phyloP scores from a whole-genome alignment of 2,888 invertebrate species.

The Ellobium chinense region DNA sequence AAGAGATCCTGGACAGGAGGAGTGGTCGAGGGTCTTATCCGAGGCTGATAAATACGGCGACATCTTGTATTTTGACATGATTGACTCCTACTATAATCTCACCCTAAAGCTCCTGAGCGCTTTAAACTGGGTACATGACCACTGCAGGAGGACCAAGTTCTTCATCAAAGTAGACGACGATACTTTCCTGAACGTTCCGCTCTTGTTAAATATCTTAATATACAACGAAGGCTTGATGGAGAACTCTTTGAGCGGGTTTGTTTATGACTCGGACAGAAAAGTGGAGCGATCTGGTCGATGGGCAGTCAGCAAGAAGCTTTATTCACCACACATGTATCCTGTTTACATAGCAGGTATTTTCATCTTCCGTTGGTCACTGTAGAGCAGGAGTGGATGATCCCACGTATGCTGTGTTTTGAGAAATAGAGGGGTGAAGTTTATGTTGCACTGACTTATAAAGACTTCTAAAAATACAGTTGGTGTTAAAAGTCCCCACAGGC shows the following conservation, averaged over 20 bases:
- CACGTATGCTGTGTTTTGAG: too few species aligned
- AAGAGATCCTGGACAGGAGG: not conserved
- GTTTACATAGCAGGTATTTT: constrained; percentile 23
- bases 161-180: constrained; percentile 39
- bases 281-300: not conserved
- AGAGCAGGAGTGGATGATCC: too few species aligned
- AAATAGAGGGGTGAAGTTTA: too few species aligned
- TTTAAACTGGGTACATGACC: not conserved
- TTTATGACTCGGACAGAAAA: not conserved
- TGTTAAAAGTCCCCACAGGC: too few species aligned
- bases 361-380: too few species aligned
- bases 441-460: too few species aligned
- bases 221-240: not conserved
- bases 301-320: constrained; percentile 3
- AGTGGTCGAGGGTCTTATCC: not conserved
- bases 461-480: too few species aligned
- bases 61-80: constrained; percentile 30
- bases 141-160: constrained; percentile 31
- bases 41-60: constrained; percentile 30
- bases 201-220: constrained; percentile 6
- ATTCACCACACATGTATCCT: not conserved
- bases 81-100: constrained; percentile 12
- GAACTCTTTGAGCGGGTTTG: not conserved
- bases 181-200: constrained; percentile 23
- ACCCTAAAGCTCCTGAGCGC: constrained; percentile 14